A percentile compares a stretch with the other conserved stretches of the same genome.
Evolutionary conservation across 2,113 vertebrate genomes (phyloP).

Genomic region (Siniperca knerii): DNA sequence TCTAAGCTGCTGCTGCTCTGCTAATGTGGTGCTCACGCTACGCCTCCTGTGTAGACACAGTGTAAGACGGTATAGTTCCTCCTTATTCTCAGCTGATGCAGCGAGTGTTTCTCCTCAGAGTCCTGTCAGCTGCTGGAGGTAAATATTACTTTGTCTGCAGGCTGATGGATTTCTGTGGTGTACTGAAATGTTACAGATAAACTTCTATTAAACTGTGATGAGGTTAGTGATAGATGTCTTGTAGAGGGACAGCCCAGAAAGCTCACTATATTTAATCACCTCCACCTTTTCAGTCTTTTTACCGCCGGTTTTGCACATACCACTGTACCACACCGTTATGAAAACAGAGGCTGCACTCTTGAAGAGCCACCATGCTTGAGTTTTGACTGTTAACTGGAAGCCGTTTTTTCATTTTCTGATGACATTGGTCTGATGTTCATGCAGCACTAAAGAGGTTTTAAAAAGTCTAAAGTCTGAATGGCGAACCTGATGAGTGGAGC

Average conservation of each 20-base stretch:
- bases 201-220: background rate
- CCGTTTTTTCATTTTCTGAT: background rate
- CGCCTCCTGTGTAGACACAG: background rate
- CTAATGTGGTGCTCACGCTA: background rate
- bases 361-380: background rate
- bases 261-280: background rate
- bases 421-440: background rate
- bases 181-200: background rate
- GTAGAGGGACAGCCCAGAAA: background rate
- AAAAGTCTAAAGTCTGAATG: background rate
- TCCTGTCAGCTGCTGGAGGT: background rate
- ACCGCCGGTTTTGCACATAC: background rate
- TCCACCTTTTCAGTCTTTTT: background rate
- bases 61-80: background rate
- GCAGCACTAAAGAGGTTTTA: background rate
- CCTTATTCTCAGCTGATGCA: background rate
- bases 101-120: background rate
- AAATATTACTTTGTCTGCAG: background rate
- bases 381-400: background rate
- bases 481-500: constrained; percentile 34
- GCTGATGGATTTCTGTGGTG: background rate
- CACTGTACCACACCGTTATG: background rate
- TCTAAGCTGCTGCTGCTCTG: background rate
- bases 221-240: background rate
- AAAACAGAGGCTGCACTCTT: background rate